Base-by-base conservation (phyloP, 2,113 vertebrate genomes). In the Dryoscopus gambensis region DNA sequence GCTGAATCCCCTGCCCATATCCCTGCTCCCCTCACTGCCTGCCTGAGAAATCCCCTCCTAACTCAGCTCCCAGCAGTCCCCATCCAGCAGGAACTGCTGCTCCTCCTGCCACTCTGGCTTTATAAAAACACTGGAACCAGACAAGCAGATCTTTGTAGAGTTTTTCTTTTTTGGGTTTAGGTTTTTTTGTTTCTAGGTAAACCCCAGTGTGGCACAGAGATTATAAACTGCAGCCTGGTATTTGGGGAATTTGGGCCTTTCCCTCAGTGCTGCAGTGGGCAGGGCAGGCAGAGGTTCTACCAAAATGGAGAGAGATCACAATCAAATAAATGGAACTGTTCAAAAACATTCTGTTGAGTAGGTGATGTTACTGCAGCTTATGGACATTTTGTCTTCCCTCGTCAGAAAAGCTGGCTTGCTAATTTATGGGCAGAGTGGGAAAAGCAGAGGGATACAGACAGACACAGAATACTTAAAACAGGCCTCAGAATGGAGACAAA, bases 391-490 rank as follows among this genome's bases (percentile, higher is more conserved):
- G 91, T 85, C 91, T 96, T 88, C 84, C 67, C 88, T 96, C 12
- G 57, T 96, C 92, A 93, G 95, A 90, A 96, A 97, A 96, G 94
- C 96, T 97, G 96, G 96, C 96, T 97, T 93, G 96, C 96, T 97
- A 97, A 97, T 97, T 97, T 97, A 97, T 94, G 96, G 93, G 95
- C 95, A 95, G 94, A 96, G 94, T 97, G 90, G 91, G 95, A 93
- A 96, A 97, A 95, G 93, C 96, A 96, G 92, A 97, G 97, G 95
- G 96, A 97, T 93, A 95, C 92, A 95, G 95, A 97, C 96, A 96
- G 96, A 96, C 94, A 95, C 92, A 87, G 93, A 97, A 97, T 96
- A 96, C 95, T 97, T 96, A 97, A 98, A 97, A 76, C 96, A 96
- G 93, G 96, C 86, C 89, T 96, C 93, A 96, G 96, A 97, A 95